Conservation (phyloP, 2,797 vertebrate genomes). For the Setipinna tenuifilis region DNA sequence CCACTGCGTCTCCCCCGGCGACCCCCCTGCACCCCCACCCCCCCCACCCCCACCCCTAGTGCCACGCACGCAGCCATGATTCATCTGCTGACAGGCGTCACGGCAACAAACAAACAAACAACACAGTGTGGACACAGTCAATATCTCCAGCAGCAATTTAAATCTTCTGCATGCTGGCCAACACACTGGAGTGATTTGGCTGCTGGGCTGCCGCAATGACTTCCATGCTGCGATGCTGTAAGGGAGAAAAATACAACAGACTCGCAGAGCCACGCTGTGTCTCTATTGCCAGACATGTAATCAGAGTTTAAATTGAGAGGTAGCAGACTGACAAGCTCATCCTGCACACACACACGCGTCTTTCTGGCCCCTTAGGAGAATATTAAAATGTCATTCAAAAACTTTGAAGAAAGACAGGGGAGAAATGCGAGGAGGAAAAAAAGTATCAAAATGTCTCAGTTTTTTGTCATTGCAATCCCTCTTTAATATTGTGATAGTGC, state of each 20-base stretch:
- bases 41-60: background rate
- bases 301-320: conserved; percentile 31
- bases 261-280: background rate
- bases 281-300: conserved; percentile 23
- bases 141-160: conserved; percentile 45
- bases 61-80: conserved; percentile 32
- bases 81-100: conserved; percentile 33
- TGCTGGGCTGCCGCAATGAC: conserved; percentile 25
- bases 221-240: conserved; percentile 23
- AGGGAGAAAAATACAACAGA: conserved; percentile 10
- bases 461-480: conserved; percentile 27
- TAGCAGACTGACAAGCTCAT: conserved; percentile 34
- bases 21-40: conserved; percentile 24
- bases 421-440: background rate
- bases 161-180: conserved; percentile 37
- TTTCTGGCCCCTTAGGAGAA: conserved; percentile 26
- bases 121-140: conserved; percentile 38
- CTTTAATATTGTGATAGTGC: conserved; percentile 36
- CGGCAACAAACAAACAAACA: conserved; percentile 28
- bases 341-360: conserved; percentile 29
- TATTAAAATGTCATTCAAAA: conserved; percentile 50
- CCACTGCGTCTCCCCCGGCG: conserved; percentile 27
- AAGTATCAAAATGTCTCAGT: conserved; percentile 33
- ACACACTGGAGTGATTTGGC: conserved; percentile 25
- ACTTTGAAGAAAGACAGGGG: background rate